phyloP scores from a whole-genome alignment of 2,797 vertebrate species.

The Catostomus latipinnis region DNA sequence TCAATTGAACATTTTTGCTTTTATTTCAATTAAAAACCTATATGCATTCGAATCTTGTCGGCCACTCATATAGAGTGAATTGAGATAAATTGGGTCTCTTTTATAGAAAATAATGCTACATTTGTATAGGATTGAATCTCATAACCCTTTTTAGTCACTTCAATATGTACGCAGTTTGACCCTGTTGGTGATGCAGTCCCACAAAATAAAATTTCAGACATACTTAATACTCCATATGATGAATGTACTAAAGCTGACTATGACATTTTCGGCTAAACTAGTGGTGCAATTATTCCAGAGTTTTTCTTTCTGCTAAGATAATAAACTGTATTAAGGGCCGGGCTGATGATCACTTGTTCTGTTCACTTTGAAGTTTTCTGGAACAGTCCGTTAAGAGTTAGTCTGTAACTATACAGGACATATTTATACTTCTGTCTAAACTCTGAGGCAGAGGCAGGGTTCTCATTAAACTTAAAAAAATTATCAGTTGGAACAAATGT shows the following conservation, averaged over 20 bases:
- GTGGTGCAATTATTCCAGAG: constrained; percentile 59
- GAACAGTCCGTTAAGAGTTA: constrained; percentile 38
- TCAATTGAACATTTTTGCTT: no score
- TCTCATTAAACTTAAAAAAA: constrained; percentile 6
- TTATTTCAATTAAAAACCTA: no score
- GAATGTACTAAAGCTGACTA: constrained; percentile 1
- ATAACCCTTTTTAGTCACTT: background rate
- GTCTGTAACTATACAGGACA: constrained; percentile 16
- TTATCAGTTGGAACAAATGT: background rate
- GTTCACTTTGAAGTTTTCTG: constrained; percentile 65
- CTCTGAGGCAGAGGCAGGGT: constrained; percentile 56
- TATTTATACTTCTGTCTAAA: constrained; percentile 67
- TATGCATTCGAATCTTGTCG: no score
- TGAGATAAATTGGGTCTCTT: background rate
- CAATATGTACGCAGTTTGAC: background rate
- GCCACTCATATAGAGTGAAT: no score
- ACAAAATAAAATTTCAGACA: constrained; percentile 5
- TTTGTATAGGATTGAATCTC: background rate
- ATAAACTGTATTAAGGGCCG: constrained; percentile 63
- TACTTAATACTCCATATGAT: constrained; percentile 14
- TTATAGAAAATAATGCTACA: background rate
- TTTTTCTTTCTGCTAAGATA: constrained; percentile 56
- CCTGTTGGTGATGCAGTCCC: background rate
- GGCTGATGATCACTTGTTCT: constrained; percentile 58
- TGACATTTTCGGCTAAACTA: constrained; percentile 11